Percentiles rank a stretch among this genome's conserved stretches.
phyloP scores from a whole-genome alignment of 2,888 invertebrate genomes.

The Megalurothrips usitatus region DNA sequence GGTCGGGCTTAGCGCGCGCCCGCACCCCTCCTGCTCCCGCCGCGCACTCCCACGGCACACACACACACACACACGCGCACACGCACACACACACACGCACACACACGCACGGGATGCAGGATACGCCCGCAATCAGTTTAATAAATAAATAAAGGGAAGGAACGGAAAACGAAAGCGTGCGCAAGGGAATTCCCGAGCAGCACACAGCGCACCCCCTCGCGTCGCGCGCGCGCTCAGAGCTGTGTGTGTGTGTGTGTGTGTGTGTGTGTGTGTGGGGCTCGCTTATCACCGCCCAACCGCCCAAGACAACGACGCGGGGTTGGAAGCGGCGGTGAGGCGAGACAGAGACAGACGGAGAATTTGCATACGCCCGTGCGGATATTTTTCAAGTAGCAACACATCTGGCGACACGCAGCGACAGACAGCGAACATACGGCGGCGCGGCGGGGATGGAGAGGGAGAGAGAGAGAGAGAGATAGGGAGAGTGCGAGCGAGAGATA shows the following conservation, averaged over 20 bases:
- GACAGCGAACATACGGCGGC: too few relatives aligned
- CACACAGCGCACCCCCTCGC: neutral
- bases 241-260: too few relatives aligned
- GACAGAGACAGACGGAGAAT: neutral
- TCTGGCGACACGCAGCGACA: neutral
- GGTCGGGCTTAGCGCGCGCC: neutral
- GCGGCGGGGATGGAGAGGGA: too few relatives aligned
- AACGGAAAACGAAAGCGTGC: neutral
- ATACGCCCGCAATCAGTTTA: constrained; percentile 11
- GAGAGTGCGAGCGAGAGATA: too few relatives aligned
- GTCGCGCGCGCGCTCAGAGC: neutral
- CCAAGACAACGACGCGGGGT: too few relatives aligned
- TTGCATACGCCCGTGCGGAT: neutral
- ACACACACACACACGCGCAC: neutral
- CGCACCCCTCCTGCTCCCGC: neutral
- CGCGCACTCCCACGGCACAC: neutral
- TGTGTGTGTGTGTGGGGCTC: too few relatives aligned
- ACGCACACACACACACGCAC: neutral
- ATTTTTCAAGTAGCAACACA: constrained; percentile 8
- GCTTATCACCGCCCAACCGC: too few relatives aligned
- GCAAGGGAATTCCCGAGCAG: neutral
- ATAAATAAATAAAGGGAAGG: constrained; percentile 19
- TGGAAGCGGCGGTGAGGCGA: neutral
- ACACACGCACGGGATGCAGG: neutral
- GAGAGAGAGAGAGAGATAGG: too few relatives aligned